Percentiles rank a stretch among this genome's conserved stretches.
phyloP scores from a whole-genome alignment of 2,113 vertebrate genomes.

The Raja brachyura region DNA sequence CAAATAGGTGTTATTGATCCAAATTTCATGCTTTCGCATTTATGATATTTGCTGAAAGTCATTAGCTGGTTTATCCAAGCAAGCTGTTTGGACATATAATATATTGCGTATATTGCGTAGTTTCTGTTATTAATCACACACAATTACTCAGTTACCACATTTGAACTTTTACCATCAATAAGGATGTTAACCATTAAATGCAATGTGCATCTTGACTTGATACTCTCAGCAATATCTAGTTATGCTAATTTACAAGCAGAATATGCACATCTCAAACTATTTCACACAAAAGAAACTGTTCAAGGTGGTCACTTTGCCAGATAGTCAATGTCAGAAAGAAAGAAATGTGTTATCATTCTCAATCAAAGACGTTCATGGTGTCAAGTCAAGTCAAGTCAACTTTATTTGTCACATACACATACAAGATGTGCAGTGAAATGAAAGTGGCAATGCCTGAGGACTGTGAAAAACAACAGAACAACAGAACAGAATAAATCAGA shows the following conservation, averaged over 20 bases:
- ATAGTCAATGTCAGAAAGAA: background rate
- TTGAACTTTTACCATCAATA: background rate
- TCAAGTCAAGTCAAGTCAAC: too few relatives aligned
- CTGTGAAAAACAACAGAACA: too few relatives aligned
- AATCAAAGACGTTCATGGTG: background rate
- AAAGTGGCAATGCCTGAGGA: too few relatives aligned
- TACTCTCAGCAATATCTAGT: background rate
- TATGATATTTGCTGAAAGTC: background rate
- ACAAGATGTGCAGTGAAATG: too few relatives aligned
- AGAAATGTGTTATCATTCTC: background rate
- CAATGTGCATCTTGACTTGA: background rate
- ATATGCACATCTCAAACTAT: background rate
- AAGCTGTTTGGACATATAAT: background rate
- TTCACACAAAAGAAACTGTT: background rate
- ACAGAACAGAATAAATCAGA: too few relatives aligned
- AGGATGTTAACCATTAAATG: background rate
- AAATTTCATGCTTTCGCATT: background rate
- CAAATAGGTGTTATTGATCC: too few relatives aligned
- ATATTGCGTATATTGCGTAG: background rate
- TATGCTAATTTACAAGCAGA: background rate
- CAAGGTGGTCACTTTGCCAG: background rate
- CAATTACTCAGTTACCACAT: background rate
- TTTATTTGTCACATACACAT: too few relatives aligned
- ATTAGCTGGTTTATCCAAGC: background rate
- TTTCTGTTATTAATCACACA: background rate